These are phyloP conservation scores for Drosophila heteroneura DNA, from an alignment of 2,888 invertebrate species.

Conservation along the genomic window DNA sequence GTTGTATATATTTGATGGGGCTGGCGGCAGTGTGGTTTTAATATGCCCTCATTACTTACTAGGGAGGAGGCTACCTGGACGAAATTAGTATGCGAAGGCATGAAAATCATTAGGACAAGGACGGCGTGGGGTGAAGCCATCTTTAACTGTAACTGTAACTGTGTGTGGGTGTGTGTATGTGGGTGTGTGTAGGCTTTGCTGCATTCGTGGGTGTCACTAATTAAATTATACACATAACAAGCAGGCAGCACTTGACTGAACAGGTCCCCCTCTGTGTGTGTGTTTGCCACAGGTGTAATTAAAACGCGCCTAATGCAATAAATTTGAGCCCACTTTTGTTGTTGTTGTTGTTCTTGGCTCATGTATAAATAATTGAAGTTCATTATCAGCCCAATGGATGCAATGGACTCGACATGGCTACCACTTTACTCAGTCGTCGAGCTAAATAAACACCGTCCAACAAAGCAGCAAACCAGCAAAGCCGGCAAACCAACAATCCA, in stretches of 20 bases:
- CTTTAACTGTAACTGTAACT: conserved; percentile 11
- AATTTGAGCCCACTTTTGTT: conserved; percentile 53
- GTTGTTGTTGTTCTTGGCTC: conserved; percentile 35
- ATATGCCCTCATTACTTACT: conserved; percentile 68
- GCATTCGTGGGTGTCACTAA: conserved; percentile 73
- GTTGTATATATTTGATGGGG: conserved; percentile 23
- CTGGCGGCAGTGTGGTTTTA: conserved; percentile 39
- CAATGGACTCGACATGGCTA: conserved; percentile 30
- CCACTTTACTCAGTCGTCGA: neutral
- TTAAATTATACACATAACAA: conserved; percentile 75
- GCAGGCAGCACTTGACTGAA: conserved; percentile 39
- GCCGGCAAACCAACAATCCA: conserved; percentile 8
- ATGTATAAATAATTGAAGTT: conserved; percentile 67
- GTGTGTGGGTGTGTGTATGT: neutral
- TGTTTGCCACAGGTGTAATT: conserved; percentile 74
- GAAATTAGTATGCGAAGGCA: conserved; percentile 77
- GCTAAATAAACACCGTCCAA: conserved; percentile 6
- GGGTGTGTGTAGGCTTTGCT: conserved; percentile 11
- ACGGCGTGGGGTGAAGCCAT: conserved; percentile 20
- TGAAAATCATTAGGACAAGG: conserved; percentile 73
- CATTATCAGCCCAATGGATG: conserved; percentile 57
- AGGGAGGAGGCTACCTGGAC: conserved; percentile 37
- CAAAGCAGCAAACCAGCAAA: conserved; percentile 1
- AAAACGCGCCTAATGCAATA: conserved; percentile 73
- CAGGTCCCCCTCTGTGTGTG: conserved; percentile 14